Conservation (phyloP, 2,888 invertebrate species). For the Callimorpha dominula region DNA sequence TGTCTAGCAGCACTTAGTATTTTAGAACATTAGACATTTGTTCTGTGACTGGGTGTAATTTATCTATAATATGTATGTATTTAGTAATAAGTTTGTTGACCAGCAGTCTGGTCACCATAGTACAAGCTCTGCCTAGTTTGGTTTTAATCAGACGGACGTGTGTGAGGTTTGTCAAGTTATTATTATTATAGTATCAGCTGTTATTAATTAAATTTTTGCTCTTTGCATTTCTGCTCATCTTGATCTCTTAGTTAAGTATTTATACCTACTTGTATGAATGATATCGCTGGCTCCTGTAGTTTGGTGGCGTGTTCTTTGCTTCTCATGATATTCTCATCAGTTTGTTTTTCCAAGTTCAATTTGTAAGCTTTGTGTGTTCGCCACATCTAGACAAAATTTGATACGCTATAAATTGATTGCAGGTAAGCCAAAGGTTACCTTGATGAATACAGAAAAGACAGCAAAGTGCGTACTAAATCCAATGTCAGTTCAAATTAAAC, state of each 20-base stretch:
- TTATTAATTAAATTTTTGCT: too few relatives aligned
- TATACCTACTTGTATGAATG: constrained; percentile 78
- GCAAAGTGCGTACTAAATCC: background rate
- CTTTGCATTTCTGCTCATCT: background rate
- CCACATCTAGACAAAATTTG: constrained; percentile 84
- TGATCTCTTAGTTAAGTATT: background rate
- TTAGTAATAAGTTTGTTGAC: too few relatives aligned
- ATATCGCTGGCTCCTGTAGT: constrained; percentile 87
- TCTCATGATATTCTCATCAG: constrained; percentile 91
- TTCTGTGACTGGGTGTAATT: background rate
- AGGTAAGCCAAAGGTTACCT: background rate
- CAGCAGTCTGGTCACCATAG: too few relatives aligned
- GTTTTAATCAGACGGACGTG: background rate
- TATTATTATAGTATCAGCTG: background rate
- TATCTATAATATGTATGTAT: background rate
- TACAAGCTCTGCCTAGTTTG: background rate
- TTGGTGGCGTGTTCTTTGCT: constrained; percentile 91
- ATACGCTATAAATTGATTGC: background rate
- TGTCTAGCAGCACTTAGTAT: too few relatives aligned
- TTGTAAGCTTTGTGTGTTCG: constrained; percentile 91
- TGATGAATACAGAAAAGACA: background rate
- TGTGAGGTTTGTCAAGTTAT: background rate
- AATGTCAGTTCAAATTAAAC: background rate
- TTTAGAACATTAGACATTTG: too few relatives aligned
- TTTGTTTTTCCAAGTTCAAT: constrained; percentile 90